These are phyloP conservation scores for Drosophila borealis DNA, from an alignment of 2,888 invertebrate species.

Conservation along the genomic window DNA sequence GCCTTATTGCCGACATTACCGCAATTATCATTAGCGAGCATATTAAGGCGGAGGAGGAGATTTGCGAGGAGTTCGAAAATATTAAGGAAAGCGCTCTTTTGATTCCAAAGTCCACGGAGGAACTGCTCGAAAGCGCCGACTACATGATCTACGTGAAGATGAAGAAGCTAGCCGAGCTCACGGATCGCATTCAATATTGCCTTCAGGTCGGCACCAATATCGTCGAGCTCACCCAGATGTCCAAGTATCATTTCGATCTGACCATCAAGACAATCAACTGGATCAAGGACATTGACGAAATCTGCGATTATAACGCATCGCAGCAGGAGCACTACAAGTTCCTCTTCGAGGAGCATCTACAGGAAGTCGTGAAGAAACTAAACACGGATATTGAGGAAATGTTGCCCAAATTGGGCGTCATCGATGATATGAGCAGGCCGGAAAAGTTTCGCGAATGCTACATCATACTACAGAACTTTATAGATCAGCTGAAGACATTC, in stretches of 20 bases:
- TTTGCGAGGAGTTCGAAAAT: constrained; percentile 90
- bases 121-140: constrained; percentile 91
- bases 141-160: constrained; percentile 93
- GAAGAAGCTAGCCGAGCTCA: constrained; percentile 88
- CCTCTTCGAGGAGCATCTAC: constrained; percentile 93
- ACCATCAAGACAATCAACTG: constrained; percentile 94
- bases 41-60: constrained; percentile 88
- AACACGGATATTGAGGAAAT: constrained; percentile 90
- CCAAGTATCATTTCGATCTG: constrained; percentile 90
- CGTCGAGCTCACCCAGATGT: constrained; percentile 91
- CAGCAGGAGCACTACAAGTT: constrained; percentile 92
- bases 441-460: constrained; percentile 92
- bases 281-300: constrained; percentile 91
- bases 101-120: constrained; percentile 91
- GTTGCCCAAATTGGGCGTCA: constrained; percentile 90
- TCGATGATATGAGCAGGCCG: constrained; percentile 94
- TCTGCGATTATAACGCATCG: constrained; percentile 92
- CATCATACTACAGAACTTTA: constrained; percentile 90
- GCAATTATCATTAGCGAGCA: constrained; percentile 88
- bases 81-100: constrained; percentile 89
- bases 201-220: constrained; percentile 88
- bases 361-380: constrained; percentile 89
- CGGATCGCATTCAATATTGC: constrained; percentile 89
- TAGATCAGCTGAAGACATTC: constrained; percentile 90
- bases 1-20: constrained; percentile 88